Evolutionary conservation across 2,113 vertebrate genomes (phyloP).

Genomic region (Pangasianodon gigas): DNA sequence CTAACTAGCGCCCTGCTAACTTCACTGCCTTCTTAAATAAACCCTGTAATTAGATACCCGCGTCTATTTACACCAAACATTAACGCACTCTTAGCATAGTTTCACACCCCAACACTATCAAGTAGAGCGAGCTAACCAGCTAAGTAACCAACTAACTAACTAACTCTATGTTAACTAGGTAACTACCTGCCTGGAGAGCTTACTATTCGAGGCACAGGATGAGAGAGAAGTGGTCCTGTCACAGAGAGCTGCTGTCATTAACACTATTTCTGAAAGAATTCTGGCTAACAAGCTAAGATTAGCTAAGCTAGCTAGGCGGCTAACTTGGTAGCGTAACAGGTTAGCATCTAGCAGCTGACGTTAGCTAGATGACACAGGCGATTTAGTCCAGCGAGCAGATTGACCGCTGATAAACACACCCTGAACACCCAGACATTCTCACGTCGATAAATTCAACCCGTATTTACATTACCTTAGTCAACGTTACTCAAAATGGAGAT

Average conservation of each 20-base stretch:
- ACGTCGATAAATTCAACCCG: neutral
- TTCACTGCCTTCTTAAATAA: neutral
- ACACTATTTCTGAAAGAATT: neutral
- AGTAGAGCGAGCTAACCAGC: neutral
- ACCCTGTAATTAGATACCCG: neutral
- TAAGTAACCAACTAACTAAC: too few species aligned
- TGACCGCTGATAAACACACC: neutral
- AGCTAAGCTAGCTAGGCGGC: neutral
- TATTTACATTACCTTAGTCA: neutral
- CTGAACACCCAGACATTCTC: neutral
- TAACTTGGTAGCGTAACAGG: slow-evolving; percentile 31
- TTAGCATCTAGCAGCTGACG: slow-evolving; percentile 18
- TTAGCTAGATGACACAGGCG: slow-evolving; percentile 18
- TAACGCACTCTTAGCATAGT: neutral
- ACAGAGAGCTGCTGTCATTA: neutral
- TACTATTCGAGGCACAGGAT: neutral
- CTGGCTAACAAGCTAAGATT: neutral
- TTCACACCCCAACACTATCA: neutral
- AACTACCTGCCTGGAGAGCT: neutral
- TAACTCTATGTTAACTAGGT: neutral
- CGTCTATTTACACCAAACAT: slow-evolving; percentile 8
- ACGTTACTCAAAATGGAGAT: slow-evolving; percentile 34
- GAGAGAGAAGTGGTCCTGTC: neutral
- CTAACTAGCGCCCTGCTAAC: neutral
- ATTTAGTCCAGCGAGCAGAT: neutral